Percentiles rank a stretch among this genome's conserved stretches.
These are phyloP conservation scores for Novumbra hubbsi DNA, from an alignment of 2,797 vertebrate species.

Conservation along the genomic window DNA sequence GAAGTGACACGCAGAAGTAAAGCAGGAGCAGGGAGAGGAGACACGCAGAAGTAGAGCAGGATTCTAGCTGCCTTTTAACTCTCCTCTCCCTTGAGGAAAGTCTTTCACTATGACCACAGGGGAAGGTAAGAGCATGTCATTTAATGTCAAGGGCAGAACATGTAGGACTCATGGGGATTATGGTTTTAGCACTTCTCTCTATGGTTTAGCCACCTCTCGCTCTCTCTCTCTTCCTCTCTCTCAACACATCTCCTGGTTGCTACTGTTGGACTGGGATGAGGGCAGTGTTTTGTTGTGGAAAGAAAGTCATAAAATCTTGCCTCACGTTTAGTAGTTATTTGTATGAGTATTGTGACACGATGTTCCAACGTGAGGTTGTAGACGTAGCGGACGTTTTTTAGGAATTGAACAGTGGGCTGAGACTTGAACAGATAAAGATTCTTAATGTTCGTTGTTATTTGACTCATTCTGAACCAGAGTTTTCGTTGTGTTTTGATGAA, in stretches of 20 bases:
- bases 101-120: constrained; percentile 79
- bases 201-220: background rate
- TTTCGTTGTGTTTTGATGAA: background rate
- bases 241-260: background rate
- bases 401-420: background rate
- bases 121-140: constrained; percentile 78
- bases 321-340: background rate
- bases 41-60: constrained; percentile 26
- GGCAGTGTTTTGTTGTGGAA: background rate
- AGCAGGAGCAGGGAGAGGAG: constrained; percentile 13
- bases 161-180: constrained; percentile 1
- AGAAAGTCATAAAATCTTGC: constrained; percentile 2
- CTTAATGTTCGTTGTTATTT: background rate
- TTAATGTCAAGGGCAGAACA: constrained; percentile 25
- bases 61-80: constrained; percentile 8
- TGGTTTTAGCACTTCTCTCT: background rate
- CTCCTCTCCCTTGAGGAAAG: constrained; percentile 41
- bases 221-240: constrained; percentile 1
- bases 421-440: background rate
- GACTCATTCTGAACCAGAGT: background rate
- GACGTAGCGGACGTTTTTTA: background rate
- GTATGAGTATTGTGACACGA: background rate
- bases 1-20: constrained; percentile 19
- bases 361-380: background rate
- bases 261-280: background rate